A percentile compares a stretch with the other conserved stretches of the same genome.
These are phyloP conservation scores for Anneissia japonica DNA, from an alignment of 35 echinoderm and acorn worm genomes.

Conservation along the genomic window DNA sequence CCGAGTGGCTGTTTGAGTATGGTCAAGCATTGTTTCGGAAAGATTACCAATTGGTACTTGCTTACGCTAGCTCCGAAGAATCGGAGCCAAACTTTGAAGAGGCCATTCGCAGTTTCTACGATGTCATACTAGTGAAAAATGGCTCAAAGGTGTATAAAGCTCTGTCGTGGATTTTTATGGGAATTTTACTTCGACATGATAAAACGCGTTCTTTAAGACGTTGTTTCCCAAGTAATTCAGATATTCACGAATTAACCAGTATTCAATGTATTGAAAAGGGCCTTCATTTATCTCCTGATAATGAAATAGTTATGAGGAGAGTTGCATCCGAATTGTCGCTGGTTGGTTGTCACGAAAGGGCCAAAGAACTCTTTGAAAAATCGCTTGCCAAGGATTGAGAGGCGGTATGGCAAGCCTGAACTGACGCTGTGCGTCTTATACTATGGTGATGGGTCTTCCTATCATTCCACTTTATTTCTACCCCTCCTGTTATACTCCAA, in stretches of 20 bases:
- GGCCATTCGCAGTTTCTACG: slow-evolving; percentile 34
- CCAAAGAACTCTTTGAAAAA: slow-evolving; percentile 30
- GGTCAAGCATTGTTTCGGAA: slow-evolving; percentile 58
- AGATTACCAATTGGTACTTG: slow-evolving; percentile 65
- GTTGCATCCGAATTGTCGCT: slow-evolving; percentile 67
- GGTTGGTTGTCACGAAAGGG: slow-evolving; percentile 32
- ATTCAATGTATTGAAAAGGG: slow-evolving; percentile 31
- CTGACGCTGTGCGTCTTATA: no score
- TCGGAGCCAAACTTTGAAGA: slow-evolving; percentile 40
- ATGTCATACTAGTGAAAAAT: slow-evolving; percentile 29
- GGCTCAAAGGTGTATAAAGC: slow-evolving; percentile 12
- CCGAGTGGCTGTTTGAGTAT: slow-evolving; percentile 87
- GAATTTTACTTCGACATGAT: slow-evolving; percentile 66
- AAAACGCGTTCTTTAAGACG: not conserved
- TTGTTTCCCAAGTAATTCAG: not conserved
- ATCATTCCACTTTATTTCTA: no score
- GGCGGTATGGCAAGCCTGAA: no score
- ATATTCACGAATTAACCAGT: not conserved
- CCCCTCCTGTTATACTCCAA: no score
- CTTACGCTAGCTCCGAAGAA: not conserved
- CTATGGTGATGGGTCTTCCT: no score
- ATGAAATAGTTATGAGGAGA: slow-evolving; percentile 39
- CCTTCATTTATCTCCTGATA: slow-evolving; percentile 11
- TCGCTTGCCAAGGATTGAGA: slow-evolving; percentile 36
- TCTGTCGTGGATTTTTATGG: slow-evolving; percentile 70